Base-by-base conservation (phyloP, 2,113 vertebrate species). In the Plectropomus leopardus region DNA sequence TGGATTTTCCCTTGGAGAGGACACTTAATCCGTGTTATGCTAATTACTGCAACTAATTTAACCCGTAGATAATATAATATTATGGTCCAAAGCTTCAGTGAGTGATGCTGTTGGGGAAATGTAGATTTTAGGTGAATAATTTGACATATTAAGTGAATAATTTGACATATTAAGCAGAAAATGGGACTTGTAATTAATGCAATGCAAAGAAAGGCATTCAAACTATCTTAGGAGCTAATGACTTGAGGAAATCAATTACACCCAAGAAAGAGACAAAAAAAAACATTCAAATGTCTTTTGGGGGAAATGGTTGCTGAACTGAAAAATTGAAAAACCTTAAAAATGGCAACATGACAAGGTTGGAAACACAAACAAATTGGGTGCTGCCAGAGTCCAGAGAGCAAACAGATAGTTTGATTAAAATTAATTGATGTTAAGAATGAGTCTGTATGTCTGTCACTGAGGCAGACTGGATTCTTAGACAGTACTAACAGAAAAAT, bases 171-270 rank as follows among this genome's bases (percentile, higher is more conserved):
- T 87, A 84, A 83, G 72, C 24, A 70, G 30, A 45, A 89, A 88
- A 92, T 57, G 74, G 60, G 40, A 76, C 50, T 59, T 69, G 55
- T 79, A 88, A 89, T 86, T 69, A 76, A 76, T 73, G 60, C 65
- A 89, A 82, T 63, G 77, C 42, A 72, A 83, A 72, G 48, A 58
- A 63, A 86, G 57, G 47, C 34, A 79, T 86, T 85, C 48, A 78
- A 86, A 55, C 32, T 45, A 47, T 80, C 57, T 69, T 58, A 30
- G 44, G 13, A 86, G 59, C 64, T 87, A 89, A 92, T 90, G 88
- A 86, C 50, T 83, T 83, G 70, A 71, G 69, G 73, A 89, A 90
- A 90, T 91, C 80, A 91, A 92, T 92, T 91, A 90, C 70, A 85
- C 28, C 30, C 61, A 44, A 78, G 60, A 77, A 61, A 58, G 47